phyloP scores from a whole-genome alignment of 2,888 invertebrate genomes.

The Campopleginae sp. region DNA sequence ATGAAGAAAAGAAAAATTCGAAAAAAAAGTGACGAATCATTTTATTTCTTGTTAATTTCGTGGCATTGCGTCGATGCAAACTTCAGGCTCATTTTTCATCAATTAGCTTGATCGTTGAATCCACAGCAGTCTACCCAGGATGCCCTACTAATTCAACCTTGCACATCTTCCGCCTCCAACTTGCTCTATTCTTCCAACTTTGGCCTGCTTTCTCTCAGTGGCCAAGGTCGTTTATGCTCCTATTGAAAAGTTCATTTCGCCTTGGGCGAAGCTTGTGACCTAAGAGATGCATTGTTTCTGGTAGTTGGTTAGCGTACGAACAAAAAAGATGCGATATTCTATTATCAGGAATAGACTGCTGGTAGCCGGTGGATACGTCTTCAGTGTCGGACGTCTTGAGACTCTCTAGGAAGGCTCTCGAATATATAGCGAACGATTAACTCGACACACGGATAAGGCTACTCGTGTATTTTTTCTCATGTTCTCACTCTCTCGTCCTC shows the following conservation, averaged over 20 bases:
- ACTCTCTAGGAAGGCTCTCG: constrained; percentile 47
- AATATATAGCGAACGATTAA: constrained; percentile 77
- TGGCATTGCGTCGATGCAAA: no score
- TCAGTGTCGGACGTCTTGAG: constrained; percentile 20
- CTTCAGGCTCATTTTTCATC: neutral
- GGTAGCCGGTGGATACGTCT: constrained; percentile 9
- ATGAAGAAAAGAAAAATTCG: no score
- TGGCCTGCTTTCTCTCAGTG: constrained; percentile 6
- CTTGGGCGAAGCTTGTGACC: neutral
- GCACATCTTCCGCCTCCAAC: constrained; percentile 28
- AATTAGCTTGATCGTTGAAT: constrained; percentile 3
- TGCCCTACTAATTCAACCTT: constrained; percentile 46
- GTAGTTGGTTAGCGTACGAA: neutral
- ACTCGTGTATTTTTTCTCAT: constrained; percentile 65
- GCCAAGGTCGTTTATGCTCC: constrained; percentile 26
- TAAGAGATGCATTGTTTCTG: constrained; percentile 37
- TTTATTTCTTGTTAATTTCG: no score
- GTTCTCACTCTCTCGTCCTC: constrained; percentile 49
- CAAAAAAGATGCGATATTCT: constrained; percentile 42
- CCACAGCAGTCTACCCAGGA: neutral
- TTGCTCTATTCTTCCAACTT: constrained; percentile 9
- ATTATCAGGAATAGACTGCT: constrained; percentile 42
- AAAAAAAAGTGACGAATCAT: no score
- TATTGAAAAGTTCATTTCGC: neutral
- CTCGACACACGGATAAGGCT: constrained; percentile 70